Conservation (phyloP, 2,113 vertebrate genomes). For the Romanogobio albipinnatus region DNA sequence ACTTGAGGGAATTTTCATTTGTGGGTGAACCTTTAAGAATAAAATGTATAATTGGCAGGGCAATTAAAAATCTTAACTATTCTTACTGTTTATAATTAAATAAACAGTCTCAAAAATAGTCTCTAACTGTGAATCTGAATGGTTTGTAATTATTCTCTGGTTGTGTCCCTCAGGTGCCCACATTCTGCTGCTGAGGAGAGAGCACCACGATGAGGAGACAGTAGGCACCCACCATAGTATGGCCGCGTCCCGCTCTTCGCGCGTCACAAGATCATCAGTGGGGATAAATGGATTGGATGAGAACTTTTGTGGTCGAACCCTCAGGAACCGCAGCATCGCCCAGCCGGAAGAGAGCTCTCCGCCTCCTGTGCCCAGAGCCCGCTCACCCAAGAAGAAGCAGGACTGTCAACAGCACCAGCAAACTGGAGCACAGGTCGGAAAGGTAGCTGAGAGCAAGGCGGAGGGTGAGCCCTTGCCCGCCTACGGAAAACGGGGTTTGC, state of each 20-base stretch:
- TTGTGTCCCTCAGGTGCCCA: constrained; percentile 85
- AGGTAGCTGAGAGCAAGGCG: constrained; percentile 79
- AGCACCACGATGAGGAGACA: constrained; percentile 93
- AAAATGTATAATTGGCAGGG: no score
- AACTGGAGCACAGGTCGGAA: constrained; percentile 73
- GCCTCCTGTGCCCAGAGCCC: constrained; percentile 86
- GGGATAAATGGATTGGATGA: constrained; percentile 99
- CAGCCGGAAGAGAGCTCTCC: constrained; percentile 92
- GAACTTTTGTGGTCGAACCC: constrained; percentile 97
- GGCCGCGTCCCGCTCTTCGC: constrained; percentile 99
- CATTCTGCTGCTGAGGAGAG: constrained; percentile 84
- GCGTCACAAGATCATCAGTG: constrained; percentile 99
- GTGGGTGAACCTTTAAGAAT: no score
- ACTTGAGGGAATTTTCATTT: no score
- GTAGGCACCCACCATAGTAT: constrained; percentile 97
- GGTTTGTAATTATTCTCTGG: constrained; percentile 60
- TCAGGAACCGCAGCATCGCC: constrained; percentile 99
- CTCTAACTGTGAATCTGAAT: not conserved
- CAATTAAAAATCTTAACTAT: no score
- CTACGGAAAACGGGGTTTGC: constrained; percentile 87
- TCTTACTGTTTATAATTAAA: no score
- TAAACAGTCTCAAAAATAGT: not conserved
- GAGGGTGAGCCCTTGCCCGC: constrained; percentile 83
- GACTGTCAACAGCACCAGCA: constrained; percentile 74
- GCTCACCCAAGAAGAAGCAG: constrained; percentile 92